A percentile compares a stretch with the other conserved stretches of the same genome.
Evolutionary conservation across 2,113 vertebrate species (phyloP).

Genomic region (human): GRCh38 chr2:158626501-158627000

Average conservation of each 20-base stretch:
- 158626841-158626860: slow-evolving; percentile 31
- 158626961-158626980: slow-evolving; percentile 22
- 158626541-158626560: neutral
- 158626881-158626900: neutral
- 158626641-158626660: neutral
- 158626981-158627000: neutral
- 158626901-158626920: slow-evolving; percentile 8
- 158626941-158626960: neutral
- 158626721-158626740: neutral
- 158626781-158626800: neutral
- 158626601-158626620: neutral
- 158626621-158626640: neutral
- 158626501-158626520: neutral
- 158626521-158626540: neutral
- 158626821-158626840: slow-evolving; percentile 17
- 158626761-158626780: neutral
- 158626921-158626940: slow-evolving; percentile 18
- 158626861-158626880: neutral
- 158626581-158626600: neutral
- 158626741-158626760: neutral
- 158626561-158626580: neutral
- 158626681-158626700: neutral
- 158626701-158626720: neutral
- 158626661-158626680: no score
- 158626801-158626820: neutral